Base-by-base conservation (phyloP, 2,797 vertebrate species). In the Alcedo atthis region DNA sequence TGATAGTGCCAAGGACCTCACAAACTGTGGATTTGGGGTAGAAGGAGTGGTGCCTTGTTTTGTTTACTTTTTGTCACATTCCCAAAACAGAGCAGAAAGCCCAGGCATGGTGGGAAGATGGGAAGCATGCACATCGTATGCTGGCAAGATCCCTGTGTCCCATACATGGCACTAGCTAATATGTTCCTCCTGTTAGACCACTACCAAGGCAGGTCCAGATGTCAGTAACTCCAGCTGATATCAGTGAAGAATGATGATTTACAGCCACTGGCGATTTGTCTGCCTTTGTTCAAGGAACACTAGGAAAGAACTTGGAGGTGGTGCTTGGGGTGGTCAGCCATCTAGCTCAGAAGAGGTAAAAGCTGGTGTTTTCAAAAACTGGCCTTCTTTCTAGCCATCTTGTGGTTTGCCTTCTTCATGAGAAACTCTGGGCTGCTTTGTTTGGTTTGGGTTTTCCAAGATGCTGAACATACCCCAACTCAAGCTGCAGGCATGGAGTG, bases 281-380 rank as follows among this genome's bases (percentile, higher is more conserved):
- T 75, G 43, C 46, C 32, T 85, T 87, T 89, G 57, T 82, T 92
- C 30, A 45, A 70, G 51, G 43, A 91, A 20, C 22, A 13, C 25
- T 32, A 48, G 58, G 58, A 80, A 62, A 67, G 8, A 35, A 13
- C 28, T 77, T 78, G 30, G 64, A 73, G 75, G 35, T 63, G 28
- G 26, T 88, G 67, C 59, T 89, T 85, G 22, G 42, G 8, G 12
- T 78, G 58, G 33, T 80, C 46, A 71, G 43, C 54, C 61, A 7
- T 86, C 53, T 80, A 64, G 64, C 75, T 80, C 84, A 89, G 75
- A 84, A 92, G 81, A 90, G 54, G 79, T 88, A 80, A 94, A 82
- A 70, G 25, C 35, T 66, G 46, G n/a, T 54, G 28, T 26, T 78
- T 87, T 61, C 17, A 78, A 68, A 89, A 66, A 22, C 8, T 33